Conservation (phyloP, 2,888 invertebrate species). For the Lymantria monacha region DNA sequence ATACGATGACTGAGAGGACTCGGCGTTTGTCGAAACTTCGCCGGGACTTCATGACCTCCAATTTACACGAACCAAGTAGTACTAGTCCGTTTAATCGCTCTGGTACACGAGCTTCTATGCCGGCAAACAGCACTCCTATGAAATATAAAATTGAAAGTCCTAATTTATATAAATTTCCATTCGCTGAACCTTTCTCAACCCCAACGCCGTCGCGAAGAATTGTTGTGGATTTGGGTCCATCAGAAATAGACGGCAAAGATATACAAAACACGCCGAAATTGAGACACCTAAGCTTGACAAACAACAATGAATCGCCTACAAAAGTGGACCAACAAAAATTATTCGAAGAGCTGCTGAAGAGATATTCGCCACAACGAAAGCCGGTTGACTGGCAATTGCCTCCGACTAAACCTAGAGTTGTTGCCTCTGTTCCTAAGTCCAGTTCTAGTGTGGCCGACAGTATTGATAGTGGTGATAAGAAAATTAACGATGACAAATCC, state of each 20-base stretch:
- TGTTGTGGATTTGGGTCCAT: constrained; percentile 55
- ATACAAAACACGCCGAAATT: constrained; percentile 56
- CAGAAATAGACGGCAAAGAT: constrained; percentile 59
- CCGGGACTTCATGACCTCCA: constrained; percentile 70
- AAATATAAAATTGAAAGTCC: constrained; percentile 75
- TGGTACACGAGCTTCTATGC: constrained; percentile 68
- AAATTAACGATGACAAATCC: constrained; percentile 35
- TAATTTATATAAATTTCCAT: constrained; percentile 75
- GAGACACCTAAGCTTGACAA: constrained; percentile 58
- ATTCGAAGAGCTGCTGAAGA: constrained; percentile 71
- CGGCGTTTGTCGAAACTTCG: constrained; percentile 70
- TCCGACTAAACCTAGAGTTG: constrained; percentile 70
- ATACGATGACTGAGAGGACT: constrained; percentile 69
- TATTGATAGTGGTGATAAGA: constrained; percentile 49
- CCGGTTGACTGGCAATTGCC: constrained; percentile 73
- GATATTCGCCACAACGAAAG: constrained; percentile 74
- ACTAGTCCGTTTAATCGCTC: constrained; percentile 57
- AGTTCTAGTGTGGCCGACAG: constrained; percentile 59
- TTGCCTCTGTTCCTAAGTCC: constrained; percentile 70
- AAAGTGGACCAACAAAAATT: constrained; percentile 71
- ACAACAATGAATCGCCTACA: constrained; percentile 45
- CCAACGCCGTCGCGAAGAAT: constrained; percentile 68
- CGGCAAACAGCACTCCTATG: constrained; percentile 53
- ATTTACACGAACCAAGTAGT: constrained; percentile 67
- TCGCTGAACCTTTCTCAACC: constrained; percentile 75